These are phyloP conservation scores for Pseudonaja textilis DNA, from an alignment of 2,113 vertebrate genomes.

Conservation along the genomic window DNA sequence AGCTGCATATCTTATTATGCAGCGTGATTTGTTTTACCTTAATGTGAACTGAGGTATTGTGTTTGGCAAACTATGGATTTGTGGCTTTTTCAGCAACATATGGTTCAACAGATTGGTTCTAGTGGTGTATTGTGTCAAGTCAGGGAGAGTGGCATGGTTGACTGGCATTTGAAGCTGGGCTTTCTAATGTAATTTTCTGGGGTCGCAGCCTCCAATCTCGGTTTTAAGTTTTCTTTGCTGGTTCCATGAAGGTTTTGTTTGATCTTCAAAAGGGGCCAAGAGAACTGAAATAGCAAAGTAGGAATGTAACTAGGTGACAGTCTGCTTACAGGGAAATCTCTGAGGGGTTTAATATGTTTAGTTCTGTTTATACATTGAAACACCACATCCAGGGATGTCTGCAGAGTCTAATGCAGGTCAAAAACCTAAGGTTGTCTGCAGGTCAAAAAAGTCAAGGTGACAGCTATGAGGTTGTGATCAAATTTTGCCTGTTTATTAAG, in stretches of 20 bases:
- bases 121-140: not conserved
- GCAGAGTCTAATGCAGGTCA: not conserved
- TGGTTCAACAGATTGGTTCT: not conserved
- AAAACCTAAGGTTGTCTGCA: too few species aligned
- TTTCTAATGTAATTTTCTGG: not conserved
- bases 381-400: not conserved
- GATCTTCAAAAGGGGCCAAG: not conserved
- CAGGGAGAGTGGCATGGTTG: not conserved
- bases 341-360: not conserved
- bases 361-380: not conserved
- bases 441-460: not conserved
- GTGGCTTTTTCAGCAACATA: not conserved
- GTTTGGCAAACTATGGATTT: not conserved
- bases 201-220: not conserved
- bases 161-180: not conserved
- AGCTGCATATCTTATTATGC: not conserved
- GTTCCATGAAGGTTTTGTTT: not conserved
- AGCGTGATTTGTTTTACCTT: not conserved
- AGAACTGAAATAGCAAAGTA: not conserved
- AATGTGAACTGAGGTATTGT: not conserved
- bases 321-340: not conserved
- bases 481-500: not conserved
- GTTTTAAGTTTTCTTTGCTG: not conserved
- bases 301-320: not conserved
- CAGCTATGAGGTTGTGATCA: not conserved